Evolutionary conservation across 2,888 invertebrate species (phyloP).

Genomic region (Cephus spinipes): DNA sequence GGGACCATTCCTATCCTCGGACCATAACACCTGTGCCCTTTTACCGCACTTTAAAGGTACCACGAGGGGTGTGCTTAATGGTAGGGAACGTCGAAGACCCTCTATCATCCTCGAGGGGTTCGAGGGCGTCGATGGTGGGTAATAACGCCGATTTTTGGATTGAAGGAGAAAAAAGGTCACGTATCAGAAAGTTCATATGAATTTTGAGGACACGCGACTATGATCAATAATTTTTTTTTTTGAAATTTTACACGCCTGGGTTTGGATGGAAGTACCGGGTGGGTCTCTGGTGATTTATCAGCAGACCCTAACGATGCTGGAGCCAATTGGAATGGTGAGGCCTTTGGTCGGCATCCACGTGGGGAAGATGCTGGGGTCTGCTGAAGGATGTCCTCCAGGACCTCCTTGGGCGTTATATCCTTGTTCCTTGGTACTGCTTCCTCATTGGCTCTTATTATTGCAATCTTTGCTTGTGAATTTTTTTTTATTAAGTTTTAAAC

Average conservation of each 20-base stretch:
- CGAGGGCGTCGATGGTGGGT: background rate
- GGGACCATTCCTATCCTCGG: constrained; percentile 24
- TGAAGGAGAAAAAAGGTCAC: background rate
- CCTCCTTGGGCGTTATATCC: background rate
- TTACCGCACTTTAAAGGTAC: constrained; percentile 6
- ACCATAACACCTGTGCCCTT: constrained; percentile 11
- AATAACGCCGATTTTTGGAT: background rate
- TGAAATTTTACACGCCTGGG: background rate
- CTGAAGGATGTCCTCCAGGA: background rate
- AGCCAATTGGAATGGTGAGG: background rate
- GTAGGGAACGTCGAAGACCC: background rate
- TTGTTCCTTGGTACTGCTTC: background rate
- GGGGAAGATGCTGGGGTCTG: background rate
- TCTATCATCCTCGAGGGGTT: background rate
- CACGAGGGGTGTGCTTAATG: background rate
- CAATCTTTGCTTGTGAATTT: background rate
- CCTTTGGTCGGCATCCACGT: background rate
- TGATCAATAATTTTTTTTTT: background rate
- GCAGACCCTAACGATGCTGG: background rate
- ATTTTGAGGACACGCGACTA: background rate
- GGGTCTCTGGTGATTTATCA: background rate
- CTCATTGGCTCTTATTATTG: background rate
- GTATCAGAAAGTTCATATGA: background rate
- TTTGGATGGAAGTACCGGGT: background rate
- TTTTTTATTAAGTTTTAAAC: background rate